Conservation (phyloP, 2,113 vertebrate species). For the Alligator mississippiensis region DNA sequence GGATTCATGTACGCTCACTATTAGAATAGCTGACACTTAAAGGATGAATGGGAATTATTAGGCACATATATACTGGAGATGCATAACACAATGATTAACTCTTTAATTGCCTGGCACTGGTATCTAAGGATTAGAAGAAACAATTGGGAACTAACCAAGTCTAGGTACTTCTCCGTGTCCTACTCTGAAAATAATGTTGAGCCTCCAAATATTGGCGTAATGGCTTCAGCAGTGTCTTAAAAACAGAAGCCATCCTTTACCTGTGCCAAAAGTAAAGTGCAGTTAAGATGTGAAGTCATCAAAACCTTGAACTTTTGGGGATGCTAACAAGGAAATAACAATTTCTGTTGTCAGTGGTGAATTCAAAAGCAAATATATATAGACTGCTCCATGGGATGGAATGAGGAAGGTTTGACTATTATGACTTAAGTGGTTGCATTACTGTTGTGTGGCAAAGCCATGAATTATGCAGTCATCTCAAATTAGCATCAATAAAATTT, state of each 20-base stretch:
- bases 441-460: not conserved
- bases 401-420: not conserved
- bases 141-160: not conserved
- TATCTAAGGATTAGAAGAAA: not conserved
- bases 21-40: constrained; percentile 26
- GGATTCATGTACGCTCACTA: constrained; percentile 20
- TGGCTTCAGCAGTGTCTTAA: not conserved
- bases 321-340: not conserved
- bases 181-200: not conserved
- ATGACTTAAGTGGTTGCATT: not conserved
- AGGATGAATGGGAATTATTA: constrained; percentile 2
- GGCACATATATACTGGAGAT: not conserved
- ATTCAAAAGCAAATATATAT: not conserved
- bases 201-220: not conserved
- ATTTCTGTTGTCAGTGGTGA: not conserved
- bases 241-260: not conserved
- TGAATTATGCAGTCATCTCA: fast-evolving
- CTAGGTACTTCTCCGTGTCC: not conserved
- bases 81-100: not conserved
- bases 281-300: not conserved
- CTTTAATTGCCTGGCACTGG: not conserved
- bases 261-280: not conserved
- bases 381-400: not conserved
- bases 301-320: not conserved
- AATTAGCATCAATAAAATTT: not conserved